These are phyloP conservation scores for Drosophila kuntzei DNA, from an alignment of 2,888 invertebrate genomes.

Conservation along the genomic window DNA sequence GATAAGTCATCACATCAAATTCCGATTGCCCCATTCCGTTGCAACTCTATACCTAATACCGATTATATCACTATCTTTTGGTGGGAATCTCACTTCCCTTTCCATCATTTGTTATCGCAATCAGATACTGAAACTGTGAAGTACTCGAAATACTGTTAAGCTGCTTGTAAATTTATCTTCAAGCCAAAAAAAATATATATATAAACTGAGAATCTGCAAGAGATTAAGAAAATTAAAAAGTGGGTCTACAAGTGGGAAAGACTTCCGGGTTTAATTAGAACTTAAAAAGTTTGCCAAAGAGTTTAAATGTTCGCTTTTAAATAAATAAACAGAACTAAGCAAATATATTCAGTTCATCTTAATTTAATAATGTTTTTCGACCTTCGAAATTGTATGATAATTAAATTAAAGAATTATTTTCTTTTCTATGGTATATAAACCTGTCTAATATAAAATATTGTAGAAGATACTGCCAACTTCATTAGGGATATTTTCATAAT, in stretches of 20 bases:
- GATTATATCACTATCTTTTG: slow-evolving; percentile 38
- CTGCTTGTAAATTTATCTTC: slow-evolving; percentile 47
- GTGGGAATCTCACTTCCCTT: slow-evolving; percentile 1
- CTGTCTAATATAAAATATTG: not conserved
- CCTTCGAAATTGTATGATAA: not conserved
- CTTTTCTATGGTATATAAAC: not conserved
- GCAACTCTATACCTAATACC: slow-evolving; percentile 31
- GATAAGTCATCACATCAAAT: slow-evolving; percentile 53
- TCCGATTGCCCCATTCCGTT: slow-evolving; percentile 17
- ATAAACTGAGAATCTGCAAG: slow-evolving; percentile 7
- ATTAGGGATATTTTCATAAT: too few relatives aligned
- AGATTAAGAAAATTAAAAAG: slow-evolving; percentile 12
- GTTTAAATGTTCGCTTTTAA: not conserved
- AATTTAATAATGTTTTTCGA: not conserved
- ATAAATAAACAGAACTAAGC: slow-evolving; percentile 2
- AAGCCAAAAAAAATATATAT: slow-evolving; percentile 2
- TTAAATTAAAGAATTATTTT: not conserved
- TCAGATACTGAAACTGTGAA: slow-evolving; percentile 30
- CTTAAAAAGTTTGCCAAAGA: slow-evolving; percentile 10
- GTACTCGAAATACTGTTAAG: slow-evolving; percentile 35
- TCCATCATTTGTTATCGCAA: slow-evolving; percentile 56
- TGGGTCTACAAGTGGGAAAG: not conserved
- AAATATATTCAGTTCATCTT: slow-evolving; percentile 1
- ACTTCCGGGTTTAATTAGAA: slow-evolving; percentile 23
- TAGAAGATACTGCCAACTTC: not conserved